Percentiles rank a stretch among this genome's conserved stretches.
These are phyloP conservation scores for Nesidiocoris tenuis DNA, from an alignment of 2,888 invertebrate genomes.

Conservation along the genomic window DNA sequence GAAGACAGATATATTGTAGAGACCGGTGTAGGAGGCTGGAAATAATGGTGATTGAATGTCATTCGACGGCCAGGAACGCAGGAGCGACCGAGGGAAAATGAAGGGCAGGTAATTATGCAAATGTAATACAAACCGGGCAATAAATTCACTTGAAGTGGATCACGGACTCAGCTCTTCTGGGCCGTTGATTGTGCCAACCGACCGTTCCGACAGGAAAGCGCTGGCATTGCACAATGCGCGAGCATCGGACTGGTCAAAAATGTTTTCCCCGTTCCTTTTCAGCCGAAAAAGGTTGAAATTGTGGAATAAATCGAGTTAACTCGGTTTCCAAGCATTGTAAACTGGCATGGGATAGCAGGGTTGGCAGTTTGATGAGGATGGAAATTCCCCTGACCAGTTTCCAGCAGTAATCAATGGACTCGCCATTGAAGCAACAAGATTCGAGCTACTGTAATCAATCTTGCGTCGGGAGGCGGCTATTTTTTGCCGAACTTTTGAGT, in stretches of 20 bases:
- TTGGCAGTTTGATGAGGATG: too few species aligned
- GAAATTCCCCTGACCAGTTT: too few species aligned
- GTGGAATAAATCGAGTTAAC: too few species aligned
- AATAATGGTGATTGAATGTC: constrained; percentile 40
- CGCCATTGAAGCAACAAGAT: too few species aligned
- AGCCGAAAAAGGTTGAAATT: too few species aligned
- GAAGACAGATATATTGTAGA: constrained; percentile 31
- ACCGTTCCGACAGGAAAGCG: neutral
- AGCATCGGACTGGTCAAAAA: neutral
- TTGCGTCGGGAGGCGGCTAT: too few species aligned
- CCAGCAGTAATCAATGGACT: too few species aligned
- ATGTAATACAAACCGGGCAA: constrained; percentile 39
- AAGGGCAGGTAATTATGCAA: constrained; percentile 35
- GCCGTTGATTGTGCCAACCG: neutral
- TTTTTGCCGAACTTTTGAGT: too few species aligned
- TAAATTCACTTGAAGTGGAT: constrained; percentile 35
- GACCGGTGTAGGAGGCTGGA: constrained; percentile 8
- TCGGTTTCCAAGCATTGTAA: too few species aligned
- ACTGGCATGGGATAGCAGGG: too few species aligned
- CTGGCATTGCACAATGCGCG: neutral
- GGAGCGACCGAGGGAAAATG: constrained; percentile 11
- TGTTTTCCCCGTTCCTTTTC: too few species aligned
- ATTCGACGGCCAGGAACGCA: neutral
- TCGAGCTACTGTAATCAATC: too few species aligned
- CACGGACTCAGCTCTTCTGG: constrained; percentile 11